Conservation (phyloP, 2,888 invertebrate species). For the Chelonus formosanus region DNA sequence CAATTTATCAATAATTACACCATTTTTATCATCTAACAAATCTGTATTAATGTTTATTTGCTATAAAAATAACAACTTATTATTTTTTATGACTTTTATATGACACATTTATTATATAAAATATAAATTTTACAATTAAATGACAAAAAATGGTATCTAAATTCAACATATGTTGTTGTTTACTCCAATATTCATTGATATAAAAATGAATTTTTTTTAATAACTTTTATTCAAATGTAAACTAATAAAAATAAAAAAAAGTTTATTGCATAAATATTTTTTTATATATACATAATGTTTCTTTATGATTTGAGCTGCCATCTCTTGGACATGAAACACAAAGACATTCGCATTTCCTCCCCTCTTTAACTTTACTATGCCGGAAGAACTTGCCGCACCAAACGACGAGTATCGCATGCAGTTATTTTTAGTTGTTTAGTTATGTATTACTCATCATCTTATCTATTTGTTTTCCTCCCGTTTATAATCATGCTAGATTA, state of each 20-base stretch:
- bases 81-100: no score
- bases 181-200: no score
- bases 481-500: slow-evolving; percentile 18
- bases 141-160: no score
- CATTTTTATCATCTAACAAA: no score
- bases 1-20: no score
- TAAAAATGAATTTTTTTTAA: no score
- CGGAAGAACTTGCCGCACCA: slow-evolving; percentile 26
- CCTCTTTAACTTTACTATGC: slow-evolving; percentile 18
- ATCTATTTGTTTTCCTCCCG: slow-evolving; percentile 35
- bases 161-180: no score
- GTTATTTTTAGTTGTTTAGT: slow-evolving; percentile 33
- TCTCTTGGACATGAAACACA: slow-evolving; percentile 41
- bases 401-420: slow-evolving; percentile 15
- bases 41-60: no score
- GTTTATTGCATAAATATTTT: background rate
- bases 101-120: no score
- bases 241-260: background rate
- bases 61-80: no score
- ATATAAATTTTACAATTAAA: no score
- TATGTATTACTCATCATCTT: slow-evolving; percentile 32
- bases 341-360: slow-evolving; percentile 16
- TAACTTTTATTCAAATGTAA: no score
- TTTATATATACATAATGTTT: background rate
- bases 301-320: slow-evolving; percentile 40